These are phyloP conservation scores for Hepsetus odoe DNA, from an alignment of 2,113 vertebrate species.

Conservation along the genomic window DNA sequence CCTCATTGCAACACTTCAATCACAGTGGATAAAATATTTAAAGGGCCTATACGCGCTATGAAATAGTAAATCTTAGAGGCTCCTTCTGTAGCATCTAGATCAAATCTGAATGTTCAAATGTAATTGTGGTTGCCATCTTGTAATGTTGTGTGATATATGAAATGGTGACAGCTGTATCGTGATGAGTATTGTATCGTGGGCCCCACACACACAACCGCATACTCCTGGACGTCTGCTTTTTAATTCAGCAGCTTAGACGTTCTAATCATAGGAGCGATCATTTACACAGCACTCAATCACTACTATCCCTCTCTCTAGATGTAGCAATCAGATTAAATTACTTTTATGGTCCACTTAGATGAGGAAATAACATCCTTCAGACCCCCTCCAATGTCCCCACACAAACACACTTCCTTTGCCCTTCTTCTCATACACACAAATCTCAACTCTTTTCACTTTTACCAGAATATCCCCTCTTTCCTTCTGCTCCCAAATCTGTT, in stretches of 20 bases:
- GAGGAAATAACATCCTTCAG: conserved; percentile 49
- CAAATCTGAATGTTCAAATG: no score
- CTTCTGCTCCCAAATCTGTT: not conserved
- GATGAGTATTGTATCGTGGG: not conserved
- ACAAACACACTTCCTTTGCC: not conserved
- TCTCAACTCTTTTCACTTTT: not conserved
- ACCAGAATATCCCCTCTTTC: not conserved
- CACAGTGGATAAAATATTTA: no score
- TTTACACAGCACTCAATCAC: conserved; percentile 52
- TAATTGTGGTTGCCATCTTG: no score
- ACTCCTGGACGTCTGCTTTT: conserved; percentile 5
- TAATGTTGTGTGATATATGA: not conserved
- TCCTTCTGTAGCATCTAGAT: no score
- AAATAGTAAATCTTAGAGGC: no score
- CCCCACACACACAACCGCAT: conserved; percentile 24
- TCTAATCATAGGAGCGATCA: conserved; percentile 53
- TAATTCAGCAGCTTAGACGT: conserved; percentile 41
- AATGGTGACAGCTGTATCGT: not conserved
- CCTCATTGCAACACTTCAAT: no score
- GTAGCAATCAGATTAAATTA: conserved; percentile 69
- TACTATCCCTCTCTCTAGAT: conserved; percentile 35
- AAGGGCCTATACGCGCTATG: no score
- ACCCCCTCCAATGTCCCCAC: conserved; percentile 10
- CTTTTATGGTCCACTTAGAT: conserved; percentile 43
- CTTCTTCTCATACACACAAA: not conserved